Evolutionary conservation across 2,888 invertebrate genomes (phyloP).

Genomic region (Argynnis bischoffii): DNA sequence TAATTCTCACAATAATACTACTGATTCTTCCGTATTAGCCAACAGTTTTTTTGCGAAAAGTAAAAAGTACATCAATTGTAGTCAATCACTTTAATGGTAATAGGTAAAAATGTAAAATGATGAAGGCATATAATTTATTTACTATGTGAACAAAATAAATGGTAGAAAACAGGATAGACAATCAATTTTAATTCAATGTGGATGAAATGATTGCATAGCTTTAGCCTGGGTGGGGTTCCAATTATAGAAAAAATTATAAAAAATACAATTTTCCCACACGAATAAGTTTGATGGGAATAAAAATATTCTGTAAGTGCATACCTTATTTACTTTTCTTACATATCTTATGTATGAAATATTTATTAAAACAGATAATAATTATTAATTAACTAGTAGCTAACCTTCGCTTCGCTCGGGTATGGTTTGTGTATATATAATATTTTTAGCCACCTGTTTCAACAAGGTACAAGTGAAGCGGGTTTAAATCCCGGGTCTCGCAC

Average conservation of each 20-base stretch:
- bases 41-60: constrained; percentile 22
- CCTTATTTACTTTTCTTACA: no score
- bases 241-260: not conserved
- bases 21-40: constrained; percentile 36
- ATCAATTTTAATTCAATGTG: not conserved
- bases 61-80: constrained; percentile 29
- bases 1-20: constrained; percentile 28
- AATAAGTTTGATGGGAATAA: no score
- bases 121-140: not conserved
- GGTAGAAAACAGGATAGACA: not conserved
- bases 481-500: no score
- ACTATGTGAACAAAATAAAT: not conserved
- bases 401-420: no score
- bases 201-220: not conserved
- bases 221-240: not conserved
- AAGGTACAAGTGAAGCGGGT: no score
- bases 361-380: no score
- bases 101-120: constrained; percentile 2
- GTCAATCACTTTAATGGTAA: constrained; percentile 31
- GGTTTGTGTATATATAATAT: no score
- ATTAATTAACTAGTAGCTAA: no score
- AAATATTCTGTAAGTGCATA: no score
- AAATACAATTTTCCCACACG: no score
- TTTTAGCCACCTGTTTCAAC: no score
- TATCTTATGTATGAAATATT: no score